phyloP scores from a whole-genome alignment of 2,888 invertebrate species.

The Mythimna albipuncta region DNA sequence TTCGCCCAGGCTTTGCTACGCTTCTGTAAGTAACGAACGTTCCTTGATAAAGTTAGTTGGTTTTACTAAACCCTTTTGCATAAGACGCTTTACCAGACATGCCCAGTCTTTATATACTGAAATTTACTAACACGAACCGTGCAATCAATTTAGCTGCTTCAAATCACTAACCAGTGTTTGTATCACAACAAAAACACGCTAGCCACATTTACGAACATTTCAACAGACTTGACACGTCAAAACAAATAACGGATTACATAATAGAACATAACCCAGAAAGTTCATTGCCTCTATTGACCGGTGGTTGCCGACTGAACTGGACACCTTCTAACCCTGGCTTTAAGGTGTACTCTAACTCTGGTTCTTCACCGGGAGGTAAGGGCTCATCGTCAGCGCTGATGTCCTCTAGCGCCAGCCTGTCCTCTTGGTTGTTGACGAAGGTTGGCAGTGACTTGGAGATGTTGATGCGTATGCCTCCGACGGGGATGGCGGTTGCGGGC shows the following conservation, averaged over 20 bases:
- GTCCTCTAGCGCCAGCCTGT: conserved; percentile 75
- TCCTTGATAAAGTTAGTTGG: conserved; percentile 21
- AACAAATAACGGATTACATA: conserved; percentile 89
- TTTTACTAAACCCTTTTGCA: conserved; percentile 24
- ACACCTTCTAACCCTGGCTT: conserved; percentile 93
- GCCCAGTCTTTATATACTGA: conserved; percentile 20
- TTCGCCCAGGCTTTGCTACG: too few relatives aligned
- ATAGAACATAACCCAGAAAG: conserved; percentile 96
- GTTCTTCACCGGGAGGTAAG: conserved; percentile 91
- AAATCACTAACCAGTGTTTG: conserved; percentile 1
- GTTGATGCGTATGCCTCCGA: conserved; percentile 95
- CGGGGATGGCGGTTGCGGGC: conserved; percentile 79
- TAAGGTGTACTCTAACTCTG: conserved; percentile 87
- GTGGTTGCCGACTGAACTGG: conserved; percentile 93
- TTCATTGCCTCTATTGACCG: conserved; percentile 94
- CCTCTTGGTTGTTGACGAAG: conserved; percentile 66
- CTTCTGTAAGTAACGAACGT: not conserved
- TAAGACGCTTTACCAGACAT: not conserved
- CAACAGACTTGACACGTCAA: conserved; percentile 1
- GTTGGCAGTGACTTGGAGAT: conserved; percentile 92
- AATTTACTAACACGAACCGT: not conserved
- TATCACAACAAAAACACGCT: not conserved
- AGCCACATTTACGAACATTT: conserved; percentile 9
- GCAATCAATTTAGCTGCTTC: not conserved
- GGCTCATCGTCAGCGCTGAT: conserved; percentile 88